A percentile compares a stretch with the other conserved stretches of the same genome.
These are phyloP conservation scores for Mesochorus sp. DNA, from an alignment of 2,888 invertebrate species.

Conservation along the genomic window DNA sequence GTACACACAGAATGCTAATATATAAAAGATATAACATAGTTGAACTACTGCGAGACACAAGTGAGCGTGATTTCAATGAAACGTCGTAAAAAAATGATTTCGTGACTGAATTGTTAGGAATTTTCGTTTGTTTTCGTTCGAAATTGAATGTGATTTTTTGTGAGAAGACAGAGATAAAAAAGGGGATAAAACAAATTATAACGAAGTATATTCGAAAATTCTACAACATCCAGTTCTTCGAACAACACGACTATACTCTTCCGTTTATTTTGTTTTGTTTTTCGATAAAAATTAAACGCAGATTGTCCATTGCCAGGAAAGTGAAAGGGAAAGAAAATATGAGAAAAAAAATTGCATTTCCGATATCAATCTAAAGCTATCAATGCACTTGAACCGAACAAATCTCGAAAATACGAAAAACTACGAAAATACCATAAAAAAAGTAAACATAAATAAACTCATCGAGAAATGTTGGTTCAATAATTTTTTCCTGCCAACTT, in stretches of 20 bases:
- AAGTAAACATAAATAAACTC: background rate
- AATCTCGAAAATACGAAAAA: no score
- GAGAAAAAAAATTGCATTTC: conserved; percentile 37
- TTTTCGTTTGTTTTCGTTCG: background rate
- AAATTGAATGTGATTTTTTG: background rate
- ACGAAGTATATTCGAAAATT: no score
- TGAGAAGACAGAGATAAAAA: background rate
- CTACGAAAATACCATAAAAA: conserved; percentile 21
- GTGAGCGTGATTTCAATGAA: background rate
- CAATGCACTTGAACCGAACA: no score
- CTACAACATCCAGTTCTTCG: no score
- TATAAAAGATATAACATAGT: conserved; percentile 9
- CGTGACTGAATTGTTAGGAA: background rate
- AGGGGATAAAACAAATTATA: background rate
- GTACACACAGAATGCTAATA: conserved; percentile 50
- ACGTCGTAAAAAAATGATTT: background rate
- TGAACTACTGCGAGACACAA: background rate
- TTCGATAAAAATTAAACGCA: no score
- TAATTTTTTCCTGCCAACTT: conserved; percentile 37
- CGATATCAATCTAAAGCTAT: conserved; percentile 24
- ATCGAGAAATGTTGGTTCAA: conserved; percentile 6
- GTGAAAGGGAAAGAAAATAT: background rate
- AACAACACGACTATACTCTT: no score
- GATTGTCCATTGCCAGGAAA: no score
- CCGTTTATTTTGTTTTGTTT: no score